Percentiles rank a stretch among this genome's conserved stretches.
phyloP scores from a whole-genome alignment of 2,113 vertebrate species.

The Myrmecophaga tridactyla region DNA sequence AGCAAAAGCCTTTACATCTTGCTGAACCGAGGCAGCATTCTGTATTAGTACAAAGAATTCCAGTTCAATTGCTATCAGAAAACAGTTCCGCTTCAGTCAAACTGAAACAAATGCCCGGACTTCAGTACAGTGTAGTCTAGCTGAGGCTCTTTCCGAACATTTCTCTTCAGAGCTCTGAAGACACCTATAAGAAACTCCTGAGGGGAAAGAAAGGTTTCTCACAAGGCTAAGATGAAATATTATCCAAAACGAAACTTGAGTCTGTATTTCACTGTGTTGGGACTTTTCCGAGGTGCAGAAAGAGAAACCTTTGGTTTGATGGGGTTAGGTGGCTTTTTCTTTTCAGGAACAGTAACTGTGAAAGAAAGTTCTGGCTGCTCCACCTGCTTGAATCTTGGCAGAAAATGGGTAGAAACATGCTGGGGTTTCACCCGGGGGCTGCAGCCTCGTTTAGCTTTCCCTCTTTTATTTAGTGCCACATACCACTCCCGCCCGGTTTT shows the following conservation, averaged over 20 bases:
- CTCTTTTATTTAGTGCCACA: conserved; percentile 97
- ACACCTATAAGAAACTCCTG: conserved; percentile 49
- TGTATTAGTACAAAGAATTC: conserved; percentile 46
- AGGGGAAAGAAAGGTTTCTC: neutral
- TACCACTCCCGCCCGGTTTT: conserved; percentile 93
- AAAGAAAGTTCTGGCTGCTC: conserved; percentile 87
- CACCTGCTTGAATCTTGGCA: conserved; percentile 88
- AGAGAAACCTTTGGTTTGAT: conserved; percentile 78
- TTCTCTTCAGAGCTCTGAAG: neutral
- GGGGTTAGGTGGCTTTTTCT: conserved; percentile 78
- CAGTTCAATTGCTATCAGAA: conserved; percentile 29
- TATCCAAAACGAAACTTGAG: conserved; percentile 97
- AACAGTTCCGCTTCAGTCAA: neutral
- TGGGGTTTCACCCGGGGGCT: conserved; percentile 94
- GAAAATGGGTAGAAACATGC: conserved; percentile 95
- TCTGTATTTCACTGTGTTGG: conserved; percentile 88
- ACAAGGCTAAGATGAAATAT: rapidly evolving
- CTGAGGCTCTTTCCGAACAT: neutral
- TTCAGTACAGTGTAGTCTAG: neutral
- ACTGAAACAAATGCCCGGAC: neutral
- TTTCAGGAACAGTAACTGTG: conserved; percentile 87
- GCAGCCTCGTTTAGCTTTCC: conserved; percentile 95
- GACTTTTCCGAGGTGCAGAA: conserved; percentile 74
- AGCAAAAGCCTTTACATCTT: neutral
- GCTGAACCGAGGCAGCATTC: neutral